Evolutionary conservation across 2,888 invertebrate genomes (phyloP).

Genomic region (Ennomos fuscantarius): DNA sequence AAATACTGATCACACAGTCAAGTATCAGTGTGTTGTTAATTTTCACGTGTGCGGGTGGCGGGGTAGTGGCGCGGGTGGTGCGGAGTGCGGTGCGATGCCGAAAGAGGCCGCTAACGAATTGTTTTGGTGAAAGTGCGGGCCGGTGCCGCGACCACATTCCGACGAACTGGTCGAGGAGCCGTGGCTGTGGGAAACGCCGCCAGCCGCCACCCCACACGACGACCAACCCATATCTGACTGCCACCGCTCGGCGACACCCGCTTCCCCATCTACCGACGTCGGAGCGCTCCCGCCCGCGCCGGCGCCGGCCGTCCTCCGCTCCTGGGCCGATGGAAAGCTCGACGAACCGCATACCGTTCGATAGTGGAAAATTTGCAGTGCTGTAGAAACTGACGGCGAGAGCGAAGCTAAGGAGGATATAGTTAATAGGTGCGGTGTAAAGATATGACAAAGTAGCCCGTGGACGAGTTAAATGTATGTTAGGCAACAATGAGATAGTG

Average conservation of each 20-base stretch:
- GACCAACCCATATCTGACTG: conserved; percentile 65
- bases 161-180: conserved; percentile 82
- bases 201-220: conserved; percentile 78
- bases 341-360: conserved; percentile 6
- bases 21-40: conserved; percentile 77
- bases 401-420: conserved; percentile 43
- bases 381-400: conserved; percentile 6
- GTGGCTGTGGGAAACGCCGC: conserved; percentile 85
- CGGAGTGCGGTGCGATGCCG: conserved; percentile 78
- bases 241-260: conserved; percentile 41
- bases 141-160: conserved; percentile 84
- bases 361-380: conserved; percentile 30
- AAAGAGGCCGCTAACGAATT: conserved; percentile 85
- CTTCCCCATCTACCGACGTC: conserved; percentile 39
- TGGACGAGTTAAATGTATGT: conserved; percentile 59
- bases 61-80: conserved; percentile 63
- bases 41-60: conserved; percentile 77
- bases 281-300: conserved; percentile 12
- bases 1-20: conserved; percentile 70
- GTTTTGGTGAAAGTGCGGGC: conserved; percentile 85
- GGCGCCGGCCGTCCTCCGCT: conserved; percentile 11
- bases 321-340: conserved; percentile 27
- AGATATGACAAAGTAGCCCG: conserved; percentile 54
- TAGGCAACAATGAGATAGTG: conserved; percentile 59
- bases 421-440: conserved; percentile 52